These are phyloP conservation scores for Menidia beryllina DNA, from an alignment of 2,113 vertebrate genomes.

Conservation along the genomic window DNA sequence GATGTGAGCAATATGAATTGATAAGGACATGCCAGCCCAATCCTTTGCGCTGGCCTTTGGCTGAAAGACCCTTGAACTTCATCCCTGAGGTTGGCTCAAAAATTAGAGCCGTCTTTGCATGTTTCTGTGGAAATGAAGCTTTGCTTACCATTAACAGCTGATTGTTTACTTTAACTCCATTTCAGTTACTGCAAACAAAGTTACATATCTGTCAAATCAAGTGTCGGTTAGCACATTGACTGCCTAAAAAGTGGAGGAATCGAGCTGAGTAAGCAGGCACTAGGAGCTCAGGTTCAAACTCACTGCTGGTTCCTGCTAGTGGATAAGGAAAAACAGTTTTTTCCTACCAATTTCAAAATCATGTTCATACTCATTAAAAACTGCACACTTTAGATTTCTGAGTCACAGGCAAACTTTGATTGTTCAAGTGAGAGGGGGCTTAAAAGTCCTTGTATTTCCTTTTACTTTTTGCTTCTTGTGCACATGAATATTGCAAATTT, in stretches of 20 bases:
- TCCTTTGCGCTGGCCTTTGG: conserved; percentile 25
- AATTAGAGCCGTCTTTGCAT: conserved; percentile 13
- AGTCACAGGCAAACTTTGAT: too few species aligned
- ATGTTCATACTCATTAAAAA: too few species aligned
- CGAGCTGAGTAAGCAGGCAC: too few species aligned
- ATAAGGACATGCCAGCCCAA: conserved; percentile 43
- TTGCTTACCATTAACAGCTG: conserved; percentile 18
- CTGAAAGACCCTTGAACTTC: conserved; percentile 32
- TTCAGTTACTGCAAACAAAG: conserved; percentile 44
- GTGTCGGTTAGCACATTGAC: conserved; percentile 34
- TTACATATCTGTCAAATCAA: conserved; percentile 43
- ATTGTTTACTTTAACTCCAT: conserved; percentile 53
- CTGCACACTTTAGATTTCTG: too few species aligned
- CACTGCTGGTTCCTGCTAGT: too few species aligned
- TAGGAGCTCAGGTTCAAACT: too few species aligned
- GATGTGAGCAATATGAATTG: conserved; percentile 53
- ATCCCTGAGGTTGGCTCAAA: conserved; percentile 6
- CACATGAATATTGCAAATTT: not conserved
- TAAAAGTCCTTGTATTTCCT: too few species aligned
- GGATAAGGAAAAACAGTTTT: too few species aligned
- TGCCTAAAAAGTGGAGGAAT: too few species aligned
- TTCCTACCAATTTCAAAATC: too few species aligned
- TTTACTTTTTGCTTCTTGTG: not conserved
- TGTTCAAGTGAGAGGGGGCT: too few species aligned
- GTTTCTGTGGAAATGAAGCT: conserved; percentile 16